Evolutionary conservation across 2,888 invertebrate species (phyloP).

Genomic region (Cremastobaeus sp.): DNA sequence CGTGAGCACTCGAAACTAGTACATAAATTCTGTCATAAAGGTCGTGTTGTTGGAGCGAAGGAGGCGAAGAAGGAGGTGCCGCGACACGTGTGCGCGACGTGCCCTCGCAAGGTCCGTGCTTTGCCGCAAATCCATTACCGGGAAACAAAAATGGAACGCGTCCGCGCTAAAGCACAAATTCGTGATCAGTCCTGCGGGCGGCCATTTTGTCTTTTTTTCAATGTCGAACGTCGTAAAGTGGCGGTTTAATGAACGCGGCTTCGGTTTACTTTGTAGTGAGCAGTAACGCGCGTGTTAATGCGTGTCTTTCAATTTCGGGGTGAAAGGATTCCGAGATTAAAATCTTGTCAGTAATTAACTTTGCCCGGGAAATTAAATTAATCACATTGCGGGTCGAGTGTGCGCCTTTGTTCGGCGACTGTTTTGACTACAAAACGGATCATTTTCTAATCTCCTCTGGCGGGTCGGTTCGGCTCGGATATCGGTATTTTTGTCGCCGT

Average conservation of each 20-base stretch:
- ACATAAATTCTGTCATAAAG: conserved; percentile 53
- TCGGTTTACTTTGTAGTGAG: conserved; percentile 20
- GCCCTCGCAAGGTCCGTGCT: conserved; percentile 2
- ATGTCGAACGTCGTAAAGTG: conserved; percentile 20
- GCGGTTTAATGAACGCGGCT: conserved; percentile 24
- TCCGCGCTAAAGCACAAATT: conserved; percentile 10
- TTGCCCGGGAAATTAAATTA: too few relatives aligned
- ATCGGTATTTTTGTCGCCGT: conserved; percentile 15
- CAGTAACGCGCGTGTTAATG: too few relatives aligned
- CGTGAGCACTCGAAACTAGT: conserved; percentile 45
- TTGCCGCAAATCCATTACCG: conserved; percentile 27
- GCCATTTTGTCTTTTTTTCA: conserved; percentile 1
- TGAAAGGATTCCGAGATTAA: not conserved
- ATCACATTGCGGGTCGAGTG: too few relatives aligned
- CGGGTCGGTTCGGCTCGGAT: conserved; percentile 11
- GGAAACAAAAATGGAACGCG: conserved; percentile 21
- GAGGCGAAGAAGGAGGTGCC: too few relatives aligned
- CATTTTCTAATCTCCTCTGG: too few relatives aligned
- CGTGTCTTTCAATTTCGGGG: not conserved
- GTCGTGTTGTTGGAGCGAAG: too few relatives aligned
- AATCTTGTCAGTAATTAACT: too few relatives aligned
- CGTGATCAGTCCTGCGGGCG: not conserved
- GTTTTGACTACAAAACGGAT: too few relatives aligned
- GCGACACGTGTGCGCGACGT: conserved; percentile 21
- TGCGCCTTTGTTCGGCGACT: too few relatives aligned